Evolutionary conservation across 2,797 vertebrate genomes (phyloP), one percentile per base, ranked within the genome.

Genomic region (Heterohyrax brucei): DNA sequence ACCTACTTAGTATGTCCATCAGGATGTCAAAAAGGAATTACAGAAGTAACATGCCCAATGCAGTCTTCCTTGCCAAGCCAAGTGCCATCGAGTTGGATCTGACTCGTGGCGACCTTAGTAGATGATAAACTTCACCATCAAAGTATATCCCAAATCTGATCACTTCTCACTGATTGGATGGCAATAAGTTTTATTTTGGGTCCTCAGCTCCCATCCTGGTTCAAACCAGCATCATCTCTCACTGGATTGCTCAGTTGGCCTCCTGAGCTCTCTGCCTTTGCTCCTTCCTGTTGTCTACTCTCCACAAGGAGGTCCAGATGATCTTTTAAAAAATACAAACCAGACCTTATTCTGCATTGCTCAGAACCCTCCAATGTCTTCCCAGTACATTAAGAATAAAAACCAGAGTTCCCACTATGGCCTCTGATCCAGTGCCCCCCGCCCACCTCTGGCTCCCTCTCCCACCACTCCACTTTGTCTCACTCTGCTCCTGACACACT

Each of bases 401-500:
- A 87, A 59, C 30, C 28, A 3, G 39, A 68, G 68, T n/a, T 76
- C 50, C 24, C 1, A 4, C 4, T n/a, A 13, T 0, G 4, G 28
- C 76, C 10, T 10, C 46, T 9, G 30, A 21, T 8, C 19, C 68
- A 33, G 30, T 0, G 14, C 2, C 39, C 39, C 46, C n/a, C 16
- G 3, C 46, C 39, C 39, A 39, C 21, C 33, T 9, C 10, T 18
- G 16, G 39, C n/a, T 22, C 6, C 8, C 44, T 19, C 33, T 39
- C 50, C 7, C 3, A 24, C 7, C 0, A 6, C 14, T 7, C 10
- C n/a, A 19, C 30, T 18, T 48, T 39, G 3, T 8, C 4, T 1
- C 10, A 5, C 44, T 56, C 68, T 64, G 62, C 75, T 75, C 21
- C 76, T 22, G 46, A 61, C 28, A 2, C 13, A 2, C 24, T 30